phyloP scores from a whole-genome alignment of 2,797 vertebrate species.

The Bryconaethiops microstoma region DNA sequence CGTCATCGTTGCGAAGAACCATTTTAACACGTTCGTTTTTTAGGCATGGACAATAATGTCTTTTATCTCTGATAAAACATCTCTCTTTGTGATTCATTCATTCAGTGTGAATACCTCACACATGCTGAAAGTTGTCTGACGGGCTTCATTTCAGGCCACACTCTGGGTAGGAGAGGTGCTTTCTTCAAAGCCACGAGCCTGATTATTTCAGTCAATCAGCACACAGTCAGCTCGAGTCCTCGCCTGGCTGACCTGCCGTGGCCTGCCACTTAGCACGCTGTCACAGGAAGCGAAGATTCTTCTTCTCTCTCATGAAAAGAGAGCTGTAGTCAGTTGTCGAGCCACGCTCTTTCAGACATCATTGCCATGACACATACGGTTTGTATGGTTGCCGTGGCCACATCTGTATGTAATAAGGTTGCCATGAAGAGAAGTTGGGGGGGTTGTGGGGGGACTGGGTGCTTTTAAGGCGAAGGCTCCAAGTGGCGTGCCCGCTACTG shows the following conservation, averaged over 20 bases:
- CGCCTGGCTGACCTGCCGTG: not conserved
- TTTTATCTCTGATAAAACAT: not conserved
- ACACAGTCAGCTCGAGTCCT: not conserved
- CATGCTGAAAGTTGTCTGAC: not conserved
- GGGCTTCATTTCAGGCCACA: constrained; percentile 3
- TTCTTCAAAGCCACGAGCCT: not conserved
- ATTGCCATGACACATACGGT: constrained; percentile 36
- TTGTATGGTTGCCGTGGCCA: constrained; percentile 42
- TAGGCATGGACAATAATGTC: not conserved
- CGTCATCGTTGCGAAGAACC: not conserved
- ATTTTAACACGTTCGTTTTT: not conserved
- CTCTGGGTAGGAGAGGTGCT: not conserved
- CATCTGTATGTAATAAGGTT: constrained; percentile 49
- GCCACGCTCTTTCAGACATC: constrained; percentile 31
- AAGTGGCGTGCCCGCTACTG: constrained; percentile 24
- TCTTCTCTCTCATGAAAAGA: constrained; percentile 25
- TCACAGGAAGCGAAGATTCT: constrained; percentile 3
- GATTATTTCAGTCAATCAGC: constrained; percentile 11
- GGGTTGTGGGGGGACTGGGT: not conserved
- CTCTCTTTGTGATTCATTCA: constrained; percentile 9
- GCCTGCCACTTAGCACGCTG: constrained; percentile 11
- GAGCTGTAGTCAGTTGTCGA: constrained; percentile 12
- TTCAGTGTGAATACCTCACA: constrained; percentile 2
- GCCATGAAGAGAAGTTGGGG: constrained; percentile 17
- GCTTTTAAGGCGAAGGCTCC: constrained; percentile 34